Percentiles rank a stretch among this genome's conserved stretches.
These are phyloP conservation scores for Microtus oregoni DNA, from an alignment of 2,113 vertebrate species.

Conservation along the genomic window DNA sequence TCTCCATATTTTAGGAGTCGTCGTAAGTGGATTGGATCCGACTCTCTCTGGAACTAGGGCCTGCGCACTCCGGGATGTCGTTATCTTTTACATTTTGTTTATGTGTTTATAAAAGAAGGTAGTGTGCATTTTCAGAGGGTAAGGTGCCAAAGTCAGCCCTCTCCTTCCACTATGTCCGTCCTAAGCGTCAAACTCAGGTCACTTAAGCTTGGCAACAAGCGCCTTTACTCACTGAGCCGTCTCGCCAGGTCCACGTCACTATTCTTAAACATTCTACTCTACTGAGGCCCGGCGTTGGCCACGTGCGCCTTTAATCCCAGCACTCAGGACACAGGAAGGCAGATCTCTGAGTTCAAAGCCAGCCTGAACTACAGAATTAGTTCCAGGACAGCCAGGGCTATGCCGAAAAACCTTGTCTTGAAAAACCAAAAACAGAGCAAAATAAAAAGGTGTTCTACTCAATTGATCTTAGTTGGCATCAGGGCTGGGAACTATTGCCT, in stretches of 20 bases:
- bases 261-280: neutral
- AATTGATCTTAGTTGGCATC: neutral
- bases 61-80: too few relatives aligned
- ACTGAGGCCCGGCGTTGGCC: neutral
- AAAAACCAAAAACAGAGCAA: neutral
- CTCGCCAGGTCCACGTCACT: neutral
- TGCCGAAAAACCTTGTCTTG: neutral
- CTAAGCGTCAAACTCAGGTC: neutral
- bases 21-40: neutral
- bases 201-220: neutral
- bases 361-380: neutral
- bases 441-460: neutral
- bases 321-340: neutral
- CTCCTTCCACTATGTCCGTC: neutral
- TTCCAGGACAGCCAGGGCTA: neutral
- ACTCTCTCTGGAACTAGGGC: neutral
- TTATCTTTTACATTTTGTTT: neutral
- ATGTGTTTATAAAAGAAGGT: neutral
- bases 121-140: neutral
- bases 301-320: neutral
- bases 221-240: neutral
- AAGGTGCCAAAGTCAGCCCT: too few relatives aligned
- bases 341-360: neutral
- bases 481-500: neutral
- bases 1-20: neutral